Evolutionary conservation across 2,888 invertebrate genomes (phyloP), one percentile per base, ranked within the genome.

Genomic region (Pemphredon lugubris): DNA sequence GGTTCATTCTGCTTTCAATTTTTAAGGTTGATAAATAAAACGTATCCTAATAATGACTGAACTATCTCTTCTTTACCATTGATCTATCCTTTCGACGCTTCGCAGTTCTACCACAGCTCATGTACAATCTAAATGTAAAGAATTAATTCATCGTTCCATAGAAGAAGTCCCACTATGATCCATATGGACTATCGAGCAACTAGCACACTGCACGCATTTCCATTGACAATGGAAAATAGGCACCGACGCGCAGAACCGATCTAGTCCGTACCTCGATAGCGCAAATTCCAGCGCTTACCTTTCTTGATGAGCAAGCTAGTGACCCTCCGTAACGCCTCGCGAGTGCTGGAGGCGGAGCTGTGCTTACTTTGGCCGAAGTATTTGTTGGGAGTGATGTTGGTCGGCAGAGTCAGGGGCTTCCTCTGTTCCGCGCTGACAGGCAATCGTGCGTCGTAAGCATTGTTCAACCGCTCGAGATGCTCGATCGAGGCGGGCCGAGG

Each of bases 301-400:
- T 95, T 95, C 90, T 95, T 92, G 90, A 96, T 96, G 90, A 96
- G 93, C 90, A 96, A 93, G 92, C 96, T 96, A 89, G 96, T 96
- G 87, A 96, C 96, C 90, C 96, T 93, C 87, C 96, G 93, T 81
- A 96, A 92, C 69, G 96, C 96, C 90, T 96, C 96, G 86, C 96
- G 92, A 82, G 89, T 90, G 82, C 86, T 89, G 84, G 89, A 90
- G 48, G 96, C 96, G 78, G 96, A 96, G 90, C 95, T 95, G 89
- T 96, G 95, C 89, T 90, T 90, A 89, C 89, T 90, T 90, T 90
- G 89, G 87, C 88, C 89, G 92, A 96, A 95, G 92, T 96, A 96
- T 91, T 96, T 96, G 87, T 89, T 89, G 84, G 96, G 96, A 77
- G 96, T 96, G 87, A 96, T 92, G 92, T 96, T 96, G 67, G 96